phyloP scores from a whole-genome alignment of 2,888 invertebrate genomes.

The Belgica antarctica region DNA sequence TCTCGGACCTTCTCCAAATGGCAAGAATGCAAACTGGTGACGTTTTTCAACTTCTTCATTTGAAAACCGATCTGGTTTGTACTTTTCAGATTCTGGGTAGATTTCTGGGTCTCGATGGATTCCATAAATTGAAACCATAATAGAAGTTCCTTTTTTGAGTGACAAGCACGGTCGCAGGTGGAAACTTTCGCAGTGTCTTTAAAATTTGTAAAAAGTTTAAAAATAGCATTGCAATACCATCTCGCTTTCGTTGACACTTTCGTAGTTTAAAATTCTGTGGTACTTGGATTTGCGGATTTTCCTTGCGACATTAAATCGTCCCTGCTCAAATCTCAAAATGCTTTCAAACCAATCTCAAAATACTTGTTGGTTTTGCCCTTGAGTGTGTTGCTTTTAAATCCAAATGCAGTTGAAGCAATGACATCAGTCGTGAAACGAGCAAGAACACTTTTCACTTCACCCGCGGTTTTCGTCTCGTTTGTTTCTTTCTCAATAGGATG shows the following conservation, averaged over 20 bases:
- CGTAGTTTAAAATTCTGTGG: constrained; percentile 50
- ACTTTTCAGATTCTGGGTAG: constrained; percentile 51
- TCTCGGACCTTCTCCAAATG: constrained; percentile 51
- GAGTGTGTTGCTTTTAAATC: neutral
- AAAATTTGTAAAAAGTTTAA: constrained; percentile 36
- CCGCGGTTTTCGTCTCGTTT: neutral
- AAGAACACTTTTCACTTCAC: neutral
- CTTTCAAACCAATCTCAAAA: constrained; percentile 47
- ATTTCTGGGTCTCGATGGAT: constrained; percentile 51
- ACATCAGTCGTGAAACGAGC: constrained; percentile 21
- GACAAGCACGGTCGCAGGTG: constrained; percentile 51
- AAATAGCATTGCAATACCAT: constrained; percentile 47
- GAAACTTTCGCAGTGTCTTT: constrained; percentile 53
- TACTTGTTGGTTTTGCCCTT: constrained; percentile 44
- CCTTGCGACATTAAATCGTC: constrained; percentile 45
- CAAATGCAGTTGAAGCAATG: constrained; percentile 28
- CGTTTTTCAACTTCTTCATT: constrained; percentile 47
- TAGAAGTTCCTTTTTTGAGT: constrained; percentile 48
- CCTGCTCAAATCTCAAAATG: neutral
- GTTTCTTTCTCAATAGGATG: neutral
- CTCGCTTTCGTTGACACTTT: constrained; percentile 51
- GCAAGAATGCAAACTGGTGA: constrained; percentile 48
- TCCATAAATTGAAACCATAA: constrained; percentile 48
- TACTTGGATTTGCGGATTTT: constrained; percentile 45
- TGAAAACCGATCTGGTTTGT: constrained; percentile 52